Base-by-base conservation (phyloP, 2,888 invertebrate genomes). In the Eupeodes latifasciatus region DNA sequence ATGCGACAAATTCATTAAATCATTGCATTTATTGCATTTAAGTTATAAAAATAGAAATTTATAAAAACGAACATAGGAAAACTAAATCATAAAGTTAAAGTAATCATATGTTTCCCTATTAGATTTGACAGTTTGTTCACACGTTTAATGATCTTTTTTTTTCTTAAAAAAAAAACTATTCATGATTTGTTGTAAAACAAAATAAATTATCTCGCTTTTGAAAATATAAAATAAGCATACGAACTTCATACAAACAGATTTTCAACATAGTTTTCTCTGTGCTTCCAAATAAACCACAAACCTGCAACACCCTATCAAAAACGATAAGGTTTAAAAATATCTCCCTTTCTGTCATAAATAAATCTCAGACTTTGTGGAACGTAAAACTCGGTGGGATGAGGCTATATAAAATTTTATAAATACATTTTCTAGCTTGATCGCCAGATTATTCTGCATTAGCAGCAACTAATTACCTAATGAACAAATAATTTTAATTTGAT, bases 401-500 rank as follows among this genome's bases (percentile, higher is more conserved):
- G 19, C 69, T 14, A 61, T 67, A 4, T 40, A 40, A 40, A 76
- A 78, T 72, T 77, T 27, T 27, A 62, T 10, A 40, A 36, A 59
- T 36, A 66, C 51, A 10, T 67, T n/a, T 53, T 14, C 49, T 12
- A 47, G 9, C 10, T 12, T 61, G 51, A 4, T 44, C 19, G 16
- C 44, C 64, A 80, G 85, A 88, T 89, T 83, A 88, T 82, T 81
- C 79, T 81, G 75, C 85, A 89, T 90, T 90, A 88, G 76, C 82
- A 71, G 77, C 61, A 79, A 71, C 83, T 89, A 90, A 90, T 89
- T 89, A 83, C 87, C 75, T 81, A 90, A 90, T 87, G 90, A 89
- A 89, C 81, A 85, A 90, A 85, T 85, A 89, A 85, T 89, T 88
- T 90, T 55, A 89, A 86, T 85, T 85, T 89, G 87, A 90, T 90